A percentile compares a stretch with the other conserved stretches of the same genome.
Evolutionary conservation across 1,140 invertebrate species (phyloP).

Genomic region (Calosoma granatense): DNA sequence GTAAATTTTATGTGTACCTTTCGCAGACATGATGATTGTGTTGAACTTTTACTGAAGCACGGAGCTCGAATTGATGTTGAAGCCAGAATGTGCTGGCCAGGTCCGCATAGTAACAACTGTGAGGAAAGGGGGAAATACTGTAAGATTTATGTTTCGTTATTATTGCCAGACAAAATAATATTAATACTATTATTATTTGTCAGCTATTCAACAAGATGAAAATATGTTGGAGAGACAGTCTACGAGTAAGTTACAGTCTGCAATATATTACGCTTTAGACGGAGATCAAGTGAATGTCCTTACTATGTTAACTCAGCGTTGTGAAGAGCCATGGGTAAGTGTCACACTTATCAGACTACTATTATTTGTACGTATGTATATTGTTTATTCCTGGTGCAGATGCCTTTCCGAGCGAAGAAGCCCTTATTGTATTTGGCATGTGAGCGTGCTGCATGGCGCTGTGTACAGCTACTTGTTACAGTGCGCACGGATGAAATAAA

Average conservation of each 20-base stretch:
- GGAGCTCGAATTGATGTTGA: conserved; percentile 44
- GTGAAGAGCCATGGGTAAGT: conserved; percentile 57
- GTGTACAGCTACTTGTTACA: conserved; percentile 51
- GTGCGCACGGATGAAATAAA: conserved; percentile 62
- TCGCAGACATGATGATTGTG: conserved; percentile 45
- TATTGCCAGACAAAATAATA: conserved; percentile 6
- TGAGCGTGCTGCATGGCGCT: conserved; percentile 59
- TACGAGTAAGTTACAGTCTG: conserved; percentile 55
- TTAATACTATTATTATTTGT: conserved; percentile 13
- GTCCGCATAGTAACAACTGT: conserved; percentile 57
- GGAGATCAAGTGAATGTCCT: conserved; percentile 56
- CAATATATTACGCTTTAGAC: conserved; percentile 62
- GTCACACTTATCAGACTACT: conserved; percentile 30
- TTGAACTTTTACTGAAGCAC: conserved; percentile 43
- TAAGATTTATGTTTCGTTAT: conserved; percentile 22
- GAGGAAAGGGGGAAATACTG: conserved; percentile 51
- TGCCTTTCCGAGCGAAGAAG: conserved; percentile 39
- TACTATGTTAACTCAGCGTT: conserved; percentile 53
- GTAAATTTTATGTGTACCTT: conserved; percentile 10
- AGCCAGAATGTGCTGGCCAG: conserved; percentile 55
- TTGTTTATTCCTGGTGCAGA: conserved; percentile 3
- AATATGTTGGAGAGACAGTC: conserved; percentile 29
- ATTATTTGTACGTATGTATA: conserved; percentile 1
- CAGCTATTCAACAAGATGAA: conserved; percentile 30
- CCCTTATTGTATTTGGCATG: conserved; percentile 57